These are phyloP conservation scores for Drosophila neoperkinsi DNA, from an alignment of 2,888 invertebrate species.

Conservation along the genomic window DNA sequence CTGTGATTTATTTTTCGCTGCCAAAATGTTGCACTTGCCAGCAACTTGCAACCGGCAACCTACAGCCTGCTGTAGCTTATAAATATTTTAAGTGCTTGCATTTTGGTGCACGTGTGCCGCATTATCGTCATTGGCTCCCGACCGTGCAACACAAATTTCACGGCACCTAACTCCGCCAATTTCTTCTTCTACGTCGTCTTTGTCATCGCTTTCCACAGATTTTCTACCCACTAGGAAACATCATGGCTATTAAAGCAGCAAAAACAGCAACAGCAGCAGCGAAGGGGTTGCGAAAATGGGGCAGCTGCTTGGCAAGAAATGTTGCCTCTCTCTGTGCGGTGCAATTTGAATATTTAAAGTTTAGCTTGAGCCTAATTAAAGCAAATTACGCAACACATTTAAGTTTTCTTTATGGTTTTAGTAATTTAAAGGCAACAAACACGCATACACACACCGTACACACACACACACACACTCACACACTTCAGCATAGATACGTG, in stretches of 20 bases:
- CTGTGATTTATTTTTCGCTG: slow-evolving; percentile 70
- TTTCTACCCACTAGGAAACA: slow-evolving; percentile 38
- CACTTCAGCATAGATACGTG: slow-evolving; percentile 61
- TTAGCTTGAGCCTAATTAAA: slow-evolving; percentile 57
- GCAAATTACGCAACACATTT: slow-evolving; percentile 52
- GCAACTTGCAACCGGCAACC: neutral
- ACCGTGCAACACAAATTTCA: slow-evolving; percentile 40
- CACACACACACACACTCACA: slow-evolving; percentile 39
- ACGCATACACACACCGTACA: slow-evolving; percentile 26
- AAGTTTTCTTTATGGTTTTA: slow-evolving; percentile 73
- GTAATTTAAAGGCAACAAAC: slow-evolving; percentile 75
- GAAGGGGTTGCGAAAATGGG: slow-evolving; percentile 15
- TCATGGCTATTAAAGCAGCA: slow-evolving; percentile 44
- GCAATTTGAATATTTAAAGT: slow-evolving; percentile 24
- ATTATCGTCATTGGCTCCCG: slow-evolving; percentile 68
- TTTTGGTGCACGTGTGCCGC: slow-evolving; percentile 78
- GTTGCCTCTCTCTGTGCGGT: slow-evolving; percentile 9
- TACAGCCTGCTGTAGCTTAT: slow-evolving; percentile 61
- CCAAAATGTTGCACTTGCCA: slow-evolving; percentile 52
- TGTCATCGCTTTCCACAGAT: slow-evolving; percentile 53
- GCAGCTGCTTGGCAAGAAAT: slow-evolving; percentile 4
- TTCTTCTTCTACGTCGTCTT: slow-evolving; percentile 20
- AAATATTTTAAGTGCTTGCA: slow-evolving; percentile 79
- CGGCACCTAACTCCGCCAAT: slow-evolving; percentile 14
- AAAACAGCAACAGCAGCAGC: neutral